Evolutionary conservation across 2,888 invertebrate genomes (phyloP).

Genomic region (Noctua pronuba): DNA sequence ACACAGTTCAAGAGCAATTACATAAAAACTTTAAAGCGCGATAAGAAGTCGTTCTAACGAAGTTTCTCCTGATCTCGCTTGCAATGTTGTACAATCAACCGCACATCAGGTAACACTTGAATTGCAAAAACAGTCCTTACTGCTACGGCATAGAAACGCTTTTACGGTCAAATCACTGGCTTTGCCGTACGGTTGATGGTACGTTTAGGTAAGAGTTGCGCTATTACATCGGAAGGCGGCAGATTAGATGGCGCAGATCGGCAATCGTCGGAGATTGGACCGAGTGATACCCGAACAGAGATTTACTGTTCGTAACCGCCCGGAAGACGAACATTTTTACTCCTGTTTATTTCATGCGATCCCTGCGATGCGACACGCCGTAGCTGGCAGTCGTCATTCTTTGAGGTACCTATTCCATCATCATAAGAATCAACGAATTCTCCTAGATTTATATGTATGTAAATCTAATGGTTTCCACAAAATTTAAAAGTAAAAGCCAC

Average conservation of each 20-base stretch:
- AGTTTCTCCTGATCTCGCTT: conserved; percentile 12
- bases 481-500: neutral
- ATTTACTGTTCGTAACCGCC: conserved; percentile 43
- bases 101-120: neutral
- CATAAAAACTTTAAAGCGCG: conserved; percentile 39
- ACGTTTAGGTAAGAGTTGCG: conserved; percentile 25
- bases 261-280: conserved; percentile 52
- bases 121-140: neutral
- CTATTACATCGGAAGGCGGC: conserved; percentile 17
- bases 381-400: neutral
- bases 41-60: conserved; percentile 36
- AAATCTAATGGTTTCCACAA: too few species aligned
- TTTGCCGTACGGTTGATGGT: neutral
- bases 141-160: neutral
- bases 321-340: conserved; percentile 19
- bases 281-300: conserved; percentile 42
- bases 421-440: neutral
- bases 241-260: conserved; percentile 43
- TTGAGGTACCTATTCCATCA: neutral
- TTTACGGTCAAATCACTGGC: neutral
- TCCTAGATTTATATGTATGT: too few species aligned
- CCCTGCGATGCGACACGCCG: neutral
- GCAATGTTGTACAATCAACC: conserved; percentile 15
- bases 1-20: conserved; percentile 33
- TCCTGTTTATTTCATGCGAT: conserved; percentile 11